Conservation (phyloP, 2,888 invertebrate genomes). For the Archips crataeganus region DNA sequence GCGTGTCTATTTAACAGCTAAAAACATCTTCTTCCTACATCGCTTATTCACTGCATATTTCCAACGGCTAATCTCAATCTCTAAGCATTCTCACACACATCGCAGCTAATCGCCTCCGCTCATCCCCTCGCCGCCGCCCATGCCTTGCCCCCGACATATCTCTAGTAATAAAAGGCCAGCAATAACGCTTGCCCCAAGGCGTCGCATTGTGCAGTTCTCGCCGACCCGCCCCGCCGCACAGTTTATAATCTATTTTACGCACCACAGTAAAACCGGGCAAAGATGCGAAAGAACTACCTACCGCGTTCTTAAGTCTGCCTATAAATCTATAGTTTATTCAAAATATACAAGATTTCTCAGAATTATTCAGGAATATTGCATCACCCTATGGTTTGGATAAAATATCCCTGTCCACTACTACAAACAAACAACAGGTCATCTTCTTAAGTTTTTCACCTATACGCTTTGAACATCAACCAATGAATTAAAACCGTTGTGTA, state of each 20-base stretch:
- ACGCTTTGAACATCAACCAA: too few species aligned
- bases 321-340: background rate
- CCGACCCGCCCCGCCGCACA: slow-evolving; percentile 32
- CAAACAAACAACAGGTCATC: too few species aligned
- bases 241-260: slow-evolving; percentile 63
- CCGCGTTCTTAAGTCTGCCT: slow-evolving; percentile 13
- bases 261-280: slow-evolving; percentile 40
- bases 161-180: slow-evolving; percentile 44
- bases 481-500: too few species aligned
- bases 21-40: too few species aligned
- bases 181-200: slow-evolving; percentile 67
- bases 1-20: too few species aligned
- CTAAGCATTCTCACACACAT: background rate
- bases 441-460: too few species aligned
- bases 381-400: too few species aligned
- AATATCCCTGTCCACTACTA: too few species aligned
- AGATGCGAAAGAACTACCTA: slow-evolving; percentile 31
- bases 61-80: too few species aligned
- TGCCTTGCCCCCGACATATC: slow-evolving; percentile 9
- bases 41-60: too few species aligned
- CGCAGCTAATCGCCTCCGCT: slow-evolving; percentile 6
- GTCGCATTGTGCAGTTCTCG: slow-evolving; percentile 60
- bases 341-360: too few species aligned
- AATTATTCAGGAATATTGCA: too few species aligned
- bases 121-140: background rate